phyloP scores from a whole-genome alignment of 2,113 vertebrate species.

The Heloderma charlesbogerti region DNA sequence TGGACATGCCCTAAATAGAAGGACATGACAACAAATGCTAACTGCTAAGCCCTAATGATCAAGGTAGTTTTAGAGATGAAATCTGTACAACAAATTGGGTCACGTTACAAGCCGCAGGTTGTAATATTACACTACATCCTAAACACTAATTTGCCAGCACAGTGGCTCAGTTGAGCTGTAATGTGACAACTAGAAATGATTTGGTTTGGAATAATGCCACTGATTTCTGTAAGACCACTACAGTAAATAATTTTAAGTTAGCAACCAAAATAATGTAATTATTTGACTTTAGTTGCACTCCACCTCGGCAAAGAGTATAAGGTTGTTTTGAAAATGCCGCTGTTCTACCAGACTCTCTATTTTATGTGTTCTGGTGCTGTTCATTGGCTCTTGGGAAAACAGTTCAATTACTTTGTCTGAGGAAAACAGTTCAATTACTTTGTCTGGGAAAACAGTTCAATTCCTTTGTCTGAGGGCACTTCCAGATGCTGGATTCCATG shows the following conservation, averaged over 20 bases:
- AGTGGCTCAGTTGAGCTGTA: neutral
- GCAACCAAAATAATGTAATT: neutral
- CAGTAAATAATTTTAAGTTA: neutral
- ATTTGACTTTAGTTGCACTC: neutral
- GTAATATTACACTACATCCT: neutral
- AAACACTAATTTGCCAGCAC: neutral
- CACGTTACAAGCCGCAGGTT: neutral
- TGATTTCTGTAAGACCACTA: neutral
- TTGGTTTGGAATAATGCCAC: neutral
- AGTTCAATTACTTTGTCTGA: neutral
- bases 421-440: too few species aligned
- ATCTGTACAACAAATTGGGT: neutral
- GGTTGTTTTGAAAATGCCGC: neutral
- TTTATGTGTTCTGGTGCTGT: neutral
- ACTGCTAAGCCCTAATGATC: accelerated
- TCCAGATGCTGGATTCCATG: neutral
- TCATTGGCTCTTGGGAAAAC: neutral
- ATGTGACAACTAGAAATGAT: neutral
- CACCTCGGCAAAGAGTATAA: neutral
- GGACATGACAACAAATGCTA: accelerated
- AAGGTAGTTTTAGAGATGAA: neutral
- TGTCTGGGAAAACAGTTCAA: neutral
- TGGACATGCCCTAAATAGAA: neutral
- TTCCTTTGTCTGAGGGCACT: neutral
- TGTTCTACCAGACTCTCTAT: neutral